Evolutionary conservation across 1,140 invertebrate genomes (phyloP).

Genomic region (Onthophagus taurus): DNA sequence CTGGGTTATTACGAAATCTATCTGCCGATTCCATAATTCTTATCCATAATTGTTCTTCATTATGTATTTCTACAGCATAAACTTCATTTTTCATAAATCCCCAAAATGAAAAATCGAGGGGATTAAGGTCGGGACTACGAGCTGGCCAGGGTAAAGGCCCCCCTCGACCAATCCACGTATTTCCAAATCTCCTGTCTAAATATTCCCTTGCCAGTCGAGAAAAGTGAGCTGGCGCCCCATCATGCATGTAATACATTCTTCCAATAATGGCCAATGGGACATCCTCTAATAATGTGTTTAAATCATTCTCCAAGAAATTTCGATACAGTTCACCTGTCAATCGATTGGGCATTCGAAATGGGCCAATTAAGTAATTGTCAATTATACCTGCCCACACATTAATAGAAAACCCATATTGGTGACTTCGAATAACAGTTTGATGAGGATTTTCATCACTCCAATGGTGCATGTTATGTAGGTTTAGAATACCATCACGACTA

Average conservation of each 20-base stretch:
- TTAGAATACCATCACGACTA: conserved; percentile 3
- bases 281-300: conserved; percentile 23
- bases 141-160: no score
- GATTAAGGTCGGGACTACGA: no score
- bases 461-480: conserved; percentile 1
- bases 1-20: no score
- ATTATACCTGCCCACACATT: conserved; percentile 35
- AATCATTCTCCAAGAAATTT: conserved; percentile 26
- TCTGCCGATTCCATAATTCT: no score
- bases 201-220: no score
- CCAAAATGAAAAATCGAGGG: no score
- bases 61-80: no score
- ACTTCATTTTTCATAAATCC: no score
- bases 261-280: conserved; percentile 20
- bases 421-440: background rate
- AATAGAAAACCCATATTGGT: background rate
- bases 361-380: conserved; percentile 28
- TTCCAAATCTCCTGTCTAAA: no score
- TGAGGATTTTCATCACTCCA: background rate
- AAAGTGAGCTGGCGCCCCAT: conserved; percentile 21
- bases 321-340: conserved; percentile 29
- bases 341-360: conserved; percentile 28
- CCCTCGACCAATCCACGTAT: no score
- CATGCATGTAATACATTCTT: conserved; percentile 30
- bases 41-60: no score